Base-by-base conservation (phyloP, 2,888 invertebrate genomes). In the Conistra vaccinii region DNA sequence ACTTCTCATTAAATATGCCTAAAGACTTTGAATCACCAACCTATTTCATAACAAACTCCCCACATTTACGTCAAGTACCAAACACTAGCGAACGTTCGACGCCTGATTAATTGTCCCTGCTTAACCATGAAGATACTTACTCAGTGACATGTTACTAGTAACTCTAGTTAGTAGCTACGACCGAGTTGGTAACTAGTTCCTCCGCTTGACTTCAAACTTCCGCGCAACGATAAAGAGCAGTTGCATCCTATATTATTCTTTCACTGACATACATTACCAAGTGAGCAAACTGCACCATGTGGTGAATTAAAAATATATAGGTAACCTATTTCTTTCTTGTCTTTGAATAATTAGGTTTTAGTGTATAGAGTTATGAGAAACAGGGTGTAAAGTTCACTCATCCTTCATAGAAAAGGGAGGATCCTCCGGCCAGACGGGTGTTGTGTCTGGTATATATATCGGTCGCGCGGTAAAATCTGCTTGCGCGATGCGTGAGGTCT, bases 141-240 rank as follows among this genome's bases (percentile, higher is more conserved):
- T 84, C 67, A 74, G 78, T 69, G 84, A 84, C 76, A 84, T 84
- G 73, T 81, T 69, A 60, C 69, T 74, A 69, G 81, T 77, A 62
- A 85, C 73, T 82, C 62, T 72, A 73, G 82, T 85, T 67, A 81
- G 78, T 78, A 45, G 55, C 58, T 65, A 29, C 62, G 73, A 69
- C 42, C 53, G 75, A 86, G 67, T 85, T 81, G 62, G 58, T 73
- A 84, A 84, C 76, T 69, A 81, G 84, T 84, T 78, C 53, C 69
- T 29, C 68, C 69, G 69, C 78, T 75, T 81, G 70, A 69, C 78
- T 81, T 67, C 68, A 60, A 81, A 85, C 84, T 85, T 84, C 69
- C 65, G 55, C 67, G 55, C 48, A 68, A 65, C 81, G 72, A 74
- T 81, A 81, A 83, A 78, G 73, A 74, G 76, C 32, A 74, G 67